Evolutionary conservation across 2,888 invertebrate genomes (phyloP).

Genomic region (Allophyes oxyacanthae): DNA sequence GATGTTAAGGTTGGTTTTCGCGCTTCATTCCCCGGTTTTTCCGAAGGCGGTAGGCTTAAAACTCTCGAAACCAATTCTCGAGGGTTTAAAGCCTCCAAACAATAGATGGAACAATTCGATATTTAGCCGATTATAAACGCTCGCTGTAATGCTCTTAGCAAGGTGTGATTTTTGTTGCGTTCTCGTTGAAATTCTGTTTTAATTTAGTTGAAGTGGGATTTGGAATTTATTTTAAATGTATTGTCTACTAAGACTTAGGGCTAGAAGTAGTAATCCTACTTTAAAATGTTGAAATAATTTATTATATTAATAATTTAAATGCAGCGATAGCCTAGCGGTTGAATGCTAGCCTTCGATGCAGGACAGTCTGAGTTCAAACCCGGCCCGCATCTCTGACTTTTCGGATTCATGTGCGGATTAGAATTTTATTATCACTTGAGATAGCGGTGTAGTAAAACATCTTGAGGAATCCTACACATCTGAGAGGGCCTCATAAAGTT

Average conservation of each 20-base stretch:
- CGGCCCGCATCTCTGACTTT: too few relatives aligned
- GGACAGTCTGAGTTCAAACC: too few relatives aligned
- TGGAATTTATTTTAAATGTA: slow-evolving; percentile 28
- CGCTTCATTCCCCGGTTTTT: slow-evolving; percentile 67
- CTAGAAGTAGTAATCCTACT: slow-evolving; percentile 8
- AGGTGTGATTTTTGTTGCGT: slow-evolving; percentile 83
- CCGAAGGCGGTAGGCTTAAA: slow-evolving; percentile 86
- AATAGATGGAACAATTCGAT: slow-evolving; percentile 88
- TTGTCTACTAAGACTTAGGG: slow-evolving; percentile 9
- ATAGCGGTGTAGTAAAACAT: too few relatives aligned
- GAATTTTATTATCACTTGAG: too few relatives aligned
- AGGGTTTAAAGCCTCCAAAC: slow-evolving; percentile 84
- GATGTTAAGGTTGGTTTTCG: slow-evolving; percentile 65
- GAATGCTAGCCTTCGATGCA: too few relatives aligned
- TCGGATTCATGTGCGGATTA: too few relatives aligned
- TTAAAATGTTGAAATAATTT: too few relatives aligned
- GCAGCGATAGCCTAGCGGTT: too few relatives aligned
- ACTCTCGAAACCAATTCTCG: slow-evolving; percentile 86
- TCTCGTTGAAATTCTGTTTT: slow-evolving; percentile 58
- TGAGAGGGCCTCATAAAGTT: too few relatives aligned
- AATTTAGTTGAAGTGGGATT: slow-evolving; percentile 33
- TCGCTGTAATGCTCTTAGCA: slow-evolving; percentile 85
- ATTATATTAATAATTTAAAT: too few relatives aligned
- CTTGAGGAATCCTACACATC: too few relatives aligned
- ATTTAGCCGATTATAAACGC: slow-evolving; percentile 88